Evolutionary conservation across 1,140 invertebrate genomes (phyloP).

Genomic region (Anastatus disparis): DNA sequence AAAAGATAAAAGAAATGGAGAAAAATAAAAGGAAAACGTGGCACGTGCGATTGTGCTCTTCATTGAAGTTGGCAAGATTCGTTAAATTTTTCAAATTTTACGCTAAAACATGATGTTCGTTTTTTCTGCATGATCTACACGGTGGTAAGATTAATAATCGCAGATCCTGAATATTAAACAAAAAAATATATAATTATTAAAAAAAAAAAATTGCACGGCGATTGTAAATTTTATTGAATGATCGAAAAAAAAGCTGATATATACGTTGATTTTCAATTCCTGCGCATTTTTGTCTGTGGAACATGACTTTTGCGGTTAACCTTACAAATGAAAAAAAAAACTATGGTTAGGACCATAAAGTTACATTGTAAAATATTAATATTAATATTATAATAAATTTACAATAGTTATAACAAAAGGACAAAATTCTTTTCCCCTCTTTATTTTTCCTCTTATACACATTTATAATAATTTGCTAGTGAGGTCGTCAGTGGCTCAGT

Average conservation of each 20-base stretch:
- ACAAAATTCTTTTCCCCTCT: too few relatives aligned
- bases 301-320: conserved; percentile 37
- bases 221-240: conserved; percentile 27
- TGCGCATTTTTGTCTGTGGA: conserved; percentile 38
- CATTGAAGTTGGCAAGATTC: conserved; percentile 16
- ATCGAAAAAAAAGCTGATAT: conserved; percentile 26
- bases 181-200: too few relatives aligned
- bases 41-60: conserved; percentile 19
- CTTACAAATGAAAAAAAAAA: conserved; percentile 33
- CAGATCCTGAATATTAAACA: too few relatives aligned
- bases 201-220: conserved; percentile 33
- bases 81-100: conserved; percentile 37
- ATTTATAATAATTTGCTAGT: too few relatives aligned
- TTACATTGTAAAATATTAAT: conserved; percentile 41
- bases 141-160: not conserved
- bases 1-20: not conserved
- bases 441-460: too few relatives aligned
- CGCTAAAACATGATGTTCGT: conserved; percentile 29
- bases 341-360: conserved; percentile 41
- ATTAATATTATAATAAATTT: conserved; percentile 45
- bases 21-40: conserved; percentile 1
- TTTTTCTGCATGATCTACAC: conserved; percentile 7
- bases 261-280: conserved; percentile 24
- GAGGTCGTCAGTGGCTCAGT: too few relatives aligned
- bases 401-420: conserved; percentile 44